phyloP scores from a whole-genome alignment of 35 echinoderm and acorn worm species.

The Apostichopus californicus region DNA sequence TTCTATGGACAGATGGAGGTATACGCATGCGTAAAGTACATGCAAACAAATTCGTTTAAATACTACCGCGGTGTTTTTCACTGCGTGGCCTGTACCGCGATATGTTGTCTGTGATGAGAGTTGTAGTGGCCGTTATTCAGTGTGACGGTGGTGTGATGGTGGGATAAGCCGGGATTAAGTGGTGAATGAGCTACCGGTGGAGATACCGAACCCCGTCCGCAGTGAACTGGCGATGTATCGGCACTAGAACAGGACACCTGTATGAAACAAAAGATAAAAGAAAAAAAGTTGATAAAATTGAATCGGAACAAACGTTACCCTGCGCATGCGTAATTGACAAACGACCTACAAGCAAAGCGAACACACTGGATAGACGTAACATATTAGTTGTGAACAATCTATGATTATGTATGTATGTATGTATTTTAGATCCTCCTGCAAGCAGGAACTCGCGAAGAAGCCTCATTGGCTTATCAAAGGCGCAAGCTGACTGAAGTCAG shows the following conservation, averaged over 20 bases:
- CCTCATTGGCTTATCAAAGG: no score
- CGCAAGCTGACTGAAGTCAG: no score
- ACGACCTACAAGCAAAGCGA: no score
- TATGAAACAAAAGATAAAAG: not conserved
- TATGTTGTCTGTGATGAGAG: slow-evolving; percentile 42
- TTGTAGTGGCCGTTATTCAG: slow-evolving; percentile 8
- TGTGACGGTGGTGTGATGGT: slow-evolving; percentile 48
- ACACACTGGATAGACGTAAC: no score
- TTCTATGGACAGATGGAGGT: not conserved
- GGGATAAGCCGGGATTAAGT: slow-evolving; percentile 38
- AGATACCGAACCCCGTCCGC: slow-evolving; percentile 46
- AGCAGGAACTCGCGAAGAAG: no score
- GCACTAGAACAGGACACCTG: slow-evolving; percentile 48
- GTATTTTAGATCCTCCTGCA: no score
- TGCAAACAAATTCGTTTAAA: not conserved
- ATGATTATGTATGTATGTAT: no score
- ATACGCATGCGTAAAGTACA: slow-evolving; percentile 5
- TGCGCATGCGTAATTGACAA: not conserved
- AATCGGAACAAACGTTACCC: not conserved
- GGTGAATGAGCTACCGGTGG: slow-evolving; percentile 32
- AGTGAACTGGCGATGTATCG: slow-evolving; percentile 43
- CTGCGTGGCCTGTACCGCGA: slow-evolving; percentile 49
- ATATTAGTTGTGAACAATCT: no score
- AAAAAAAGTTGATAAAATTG: not conserved
- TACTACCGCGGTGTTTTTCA: slow-evolving; percentile 16